Evolutionary conservation across 2,797 vertebrate genomes (phyloP).

Genomic region (Syngnathus rostellatus): DNA sequence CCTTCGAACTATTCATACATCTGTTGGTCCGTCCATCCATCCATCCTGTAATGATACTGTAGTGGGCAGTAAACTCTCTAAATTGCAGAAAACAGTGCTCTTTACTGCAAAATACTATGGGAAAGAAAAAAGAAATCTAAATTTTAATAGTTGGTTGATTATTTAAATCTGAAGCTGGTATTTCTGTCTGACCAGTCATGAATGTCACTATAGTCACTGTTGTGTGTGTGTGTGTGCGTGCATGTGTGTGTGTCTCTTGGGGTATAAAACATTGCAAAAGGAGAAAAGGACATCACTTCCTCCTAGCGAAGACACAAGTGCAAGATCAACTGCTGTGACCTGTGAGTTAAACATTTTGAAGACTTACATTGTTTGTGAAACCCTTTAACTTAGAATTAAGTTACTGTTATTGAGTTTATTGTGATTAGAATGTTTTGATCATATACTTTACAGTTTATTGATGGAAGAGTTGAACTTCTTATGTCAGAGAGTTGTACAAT

Average conservation of each 20-base stretch:
- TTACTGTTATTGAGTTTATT: neutral
- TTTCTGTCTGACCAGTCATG: no score
- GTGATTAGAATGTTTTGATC: neutral
- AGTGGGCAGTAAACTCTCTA: no score
- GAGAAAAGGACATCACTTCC: neutral
- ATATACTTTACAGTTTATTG: neutral
- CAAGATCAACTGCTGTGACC: neutral
- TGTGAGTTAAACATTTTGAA: neutral
- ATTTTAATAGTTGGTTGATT: no score
- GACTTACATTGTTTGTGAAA: neutral
- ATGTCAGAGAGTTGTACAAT: neutral
- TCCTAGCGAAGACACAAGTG: neutral
- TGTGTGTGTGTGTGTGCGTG: no score
- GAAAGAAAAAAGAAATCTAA: no score
- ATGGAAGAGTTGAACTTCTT: neutral
- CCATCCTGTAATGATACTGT: no score
- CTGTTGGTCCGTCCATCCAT: no score
- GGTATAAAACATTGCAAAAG: conserved; percentile 1
- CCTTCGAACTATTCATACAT: no score
- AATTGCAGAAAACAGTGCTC: no score
- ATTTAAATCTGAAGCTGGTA: no score
- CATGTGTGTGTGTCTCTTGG: neutral
- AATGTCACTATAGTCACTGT: neutral
- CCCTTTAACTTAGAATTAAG: neutral
- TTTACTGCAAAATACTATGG: no score